Percentiles rank a stretch among this genome's conserved stretches.
Evolutionary conservation across 1,140 invertebrate species (phyloP).

Genomic region (Acromyrmex charruanus): DNA sequence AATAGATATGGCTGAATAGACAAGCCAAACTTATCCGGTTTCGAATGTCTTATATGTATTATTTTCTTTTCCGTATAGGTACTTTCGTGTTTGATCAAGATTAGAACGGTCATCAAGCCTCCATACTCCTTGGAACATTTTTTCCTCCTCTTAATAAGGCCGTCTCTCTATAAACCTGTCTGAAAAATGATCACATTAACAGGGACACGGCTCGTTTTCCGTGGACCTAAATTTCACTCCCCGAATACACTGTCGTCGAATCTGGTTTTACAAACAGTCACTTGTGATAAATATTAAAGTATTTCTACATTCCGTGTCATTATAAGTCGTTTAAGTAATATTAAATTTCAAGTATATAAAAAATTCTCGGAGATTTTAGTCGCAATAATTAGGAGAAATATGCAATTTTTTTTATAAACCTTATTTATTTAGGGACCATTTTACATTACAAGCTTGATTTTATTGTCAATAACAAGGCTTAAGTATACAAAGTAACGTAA

Average conservation of each 20-base stretch:
- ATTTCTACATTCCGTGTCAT: not conserved
- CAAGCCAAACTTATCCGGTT: slow-evolving; percentile 45
- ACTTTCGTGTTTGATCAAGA: slow-evolving; percentile 74
- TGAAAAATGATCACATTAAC: slow-evolving; percentile 70
- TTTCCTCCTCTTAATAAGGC: slow-evolving; percentile 62
- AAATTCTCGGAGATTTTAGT: not conserved
- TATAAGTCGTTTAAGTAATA: not conserved
- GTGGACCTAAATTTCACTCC: slow-evolving; percentile 27
- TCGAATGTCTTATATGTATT: slow-evolving; percentile 60
- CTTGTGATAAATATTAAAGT: slow-evolving; percentile 3
- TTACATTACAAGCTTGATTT: not conserved
- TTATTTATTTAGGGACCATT: not conserved
- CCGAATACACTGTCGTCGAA: not conserved
- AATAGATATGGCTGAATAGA: slow-evolving; percentile 40
- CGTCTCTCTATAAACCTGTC: slow-evolving; percentile 30
- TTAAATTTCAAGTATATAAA: not conserved
- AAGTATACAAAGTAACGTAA: not conserved
- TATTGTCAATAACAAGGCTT: not conserved
- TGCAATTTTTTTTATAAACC: not conserved
- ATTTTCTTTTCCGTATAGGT: slow-evolving; percentile 42
- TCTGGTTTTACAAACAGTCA: slow-evolving; percentile 24
- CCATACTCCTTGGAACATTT: slow-evolving; percentile 60
- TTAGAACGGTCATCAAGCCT: slow-evolving; percentile 66
- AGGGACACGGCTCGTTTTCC: slow-evolving; percentile 15
- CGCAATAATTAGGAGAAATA: not conserved